Evolutionary conservation across 2,113 vertebrate genomes (phyloP).

Genomic region (Herpetotheres cachinnans): DNA sequence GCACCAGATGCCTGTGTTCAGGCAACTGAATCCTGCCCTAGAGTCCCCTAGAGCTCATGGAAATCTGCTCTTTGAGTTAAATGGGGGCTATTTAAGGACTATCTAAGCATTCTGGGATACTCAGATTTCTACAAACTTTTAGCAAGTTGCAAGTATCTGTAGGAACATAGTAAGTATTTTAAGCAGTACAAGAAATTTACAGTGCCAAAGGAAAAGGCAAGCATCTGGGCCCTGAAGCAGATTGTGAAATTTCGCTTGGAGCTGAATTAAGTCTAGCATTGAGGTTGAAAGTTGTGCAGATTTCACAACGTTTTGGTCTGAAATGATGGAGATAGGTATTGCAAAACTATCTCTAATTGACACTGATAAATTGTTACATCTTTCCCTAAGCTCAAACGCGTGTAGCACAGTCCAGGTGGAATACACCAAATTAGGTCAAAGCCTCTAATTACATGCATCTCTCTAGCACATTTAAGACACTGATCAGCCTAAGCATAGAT

Average conservation of each 20-base stretch:
- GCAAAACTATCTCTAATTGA: neutral
- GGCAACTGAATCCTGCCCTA: neutral
- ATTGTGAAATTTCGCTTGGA: neutral
- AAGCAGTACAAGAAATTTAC: neutral
- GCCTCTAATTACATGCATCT: neutral
- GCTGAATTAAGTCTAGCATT: neutral
- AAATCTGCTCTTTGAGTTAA: neutral
- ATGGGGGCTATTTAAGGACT: neutral
- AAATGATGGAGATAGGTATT: neutral
- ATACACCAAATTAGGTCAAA: slow-evolving; percentile 18
- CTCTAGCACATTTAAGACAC: neutral
- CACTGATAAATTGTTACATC: neutral
- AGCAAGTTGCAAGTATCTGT: neutral
- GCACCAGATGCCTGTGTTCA: neutral
- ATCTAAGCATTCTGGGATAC: neutral
- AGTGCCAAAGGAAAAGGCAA: slow-evolving; percentile 9
- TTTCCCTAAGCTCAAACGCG: neutral
- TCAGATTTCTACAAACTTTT: neutral
- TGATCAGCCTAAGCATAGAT: neutral
- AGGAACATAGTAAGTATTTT: slow-evolving; percentile 13
- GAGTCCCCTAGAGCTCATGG: neutral
- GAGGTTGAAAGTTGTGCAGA: slow-evolving; percentile 1
- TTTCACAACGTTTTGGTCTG: neutral
- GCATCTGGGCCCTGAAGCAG: slow-evolving; percentile 3
- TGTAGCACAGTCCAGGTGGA: neutral